Evolutionary conservation across 2,888 invertebrate genomes (phyloP), one percentile per base, ranked within the genome.

Genomic region (Lordiphosa fenestrarum): DNA sequence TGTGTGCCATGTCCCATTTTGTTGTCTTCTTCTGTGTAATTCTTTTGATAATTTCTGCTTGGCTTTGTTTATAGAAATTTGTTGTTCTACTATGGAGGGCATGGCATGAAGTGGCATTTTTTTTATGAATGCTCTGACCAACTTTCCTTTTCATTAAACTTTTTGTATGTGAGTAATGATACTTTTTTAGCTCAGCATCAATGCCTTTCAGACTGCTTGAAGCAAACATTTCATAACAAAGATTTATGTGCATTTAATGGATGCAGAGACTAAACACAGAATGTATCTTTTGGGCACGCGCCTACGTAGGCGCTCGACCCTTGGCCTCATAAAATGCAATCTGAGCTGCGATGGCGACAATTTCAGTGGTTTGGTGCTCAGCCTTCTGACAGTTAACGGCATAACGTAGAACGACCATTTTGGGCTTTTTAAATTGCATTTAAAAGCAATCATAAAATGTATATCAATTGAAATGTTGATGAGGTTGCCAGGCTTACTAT

Each of bases 201-300:
- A 7, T 25, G 25, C 25, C 25, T 25, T 25, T 63, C 50, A 53
- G 21, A 53, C 44, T 52, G 38, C 33, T 46, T 35, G 9, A 35
- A 30, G 5, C 38, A 39, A 10, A 39, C 42, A 54, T 68, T 67
- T 67, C 67, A 66, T 66, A 68, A 68, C 63, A 52, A 63, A 68
- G 67, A 68, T 68, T 68, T 68, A 68, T 68, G 67, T 37, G 53
- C 58, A 52, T 66, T 66, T 63, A 68, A 66, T 68, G 57, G 56
- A 53, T 52, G 42, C 13, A 19, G 15, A 38, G 13, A 25, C 35
- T 51, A 50, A 52, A 30, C 52, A 46, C 35, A 60, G 53, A 37
- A 21, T 52, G 13, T 36, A 42, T 36, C 15, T 21, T 25, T 19
- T 19, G n/a, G 60, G 47, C 65, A 65, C 64, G 58, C 64, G 64